These are phyloP conservation scores for Tribolium freemani DNA, from an alignment of 2,888 invertebrate species.

Conservation along the genomic window DNA sequence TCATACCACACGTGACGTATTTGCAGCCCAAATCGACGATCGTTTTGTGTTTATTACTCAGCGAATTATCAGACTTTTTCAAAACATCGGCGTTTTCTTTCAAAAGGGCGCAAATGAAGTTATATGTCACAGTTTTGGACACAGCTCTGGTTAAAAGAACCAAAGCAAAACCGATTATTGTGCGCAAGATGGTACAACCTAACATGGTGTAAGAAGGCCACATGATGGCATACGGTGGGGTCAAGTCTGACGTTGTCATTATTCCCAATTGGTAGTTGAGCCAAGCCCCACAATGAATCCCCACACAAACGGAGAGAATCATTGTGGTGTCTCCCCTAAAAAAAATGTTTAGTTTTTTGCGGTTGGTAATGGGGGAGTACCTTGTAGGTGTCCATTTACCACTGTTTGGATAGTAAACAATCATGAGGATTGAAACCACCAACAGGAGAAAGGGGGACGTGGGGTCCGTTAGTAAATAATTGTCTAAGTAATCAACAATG, in stretches of 20 bases:
- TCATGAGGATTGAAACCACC: conserved; percentile 76
- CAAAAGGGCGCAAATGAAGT: conserved; percentile 78
- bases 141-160: conserved; percentile 79
- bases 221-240: conserved; percentile 80
- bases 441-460: conserved; percentile 78
- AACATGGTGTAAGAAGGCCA: conserved; percentile 85
- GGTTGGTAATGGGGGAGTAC: conserved; percentile 64
- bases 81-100: conserved; percentile 78
- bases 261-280: conserved; percentile 85
- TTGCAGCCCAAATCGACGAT: conserved; percentile 87
- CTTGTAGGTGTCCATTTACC: conserved; percentile 92
- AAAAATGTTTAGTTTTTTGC: conserved; percentile 46
- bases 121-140: conserved; percentile 79
- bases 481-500: conserved; percentile 81
- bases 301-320: conserved; percentile 86
- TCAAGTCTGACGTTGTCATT: conserved; percentile 72
- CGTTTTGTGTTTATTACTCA: conserved; percentile 79
- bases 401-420: conserved; percentile 85
- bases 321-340: conserved; percentile 90
- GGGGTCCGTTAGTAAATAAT: conserved; percentile 77
- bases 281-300: conserved; percentile 87
- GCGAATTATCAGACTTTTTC: conserved; percentile 75
- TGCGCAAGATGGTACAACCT: conserved; percentile 77
- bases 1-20: conserved; percentile 84
- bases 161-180: conserved; percentile 82